Evolutionary conservation across 2,113 vertebrate genomes (phyloP), one percentile per base, ranked within the genome.

Genomic region (Turdus rufiventris): DNA sequence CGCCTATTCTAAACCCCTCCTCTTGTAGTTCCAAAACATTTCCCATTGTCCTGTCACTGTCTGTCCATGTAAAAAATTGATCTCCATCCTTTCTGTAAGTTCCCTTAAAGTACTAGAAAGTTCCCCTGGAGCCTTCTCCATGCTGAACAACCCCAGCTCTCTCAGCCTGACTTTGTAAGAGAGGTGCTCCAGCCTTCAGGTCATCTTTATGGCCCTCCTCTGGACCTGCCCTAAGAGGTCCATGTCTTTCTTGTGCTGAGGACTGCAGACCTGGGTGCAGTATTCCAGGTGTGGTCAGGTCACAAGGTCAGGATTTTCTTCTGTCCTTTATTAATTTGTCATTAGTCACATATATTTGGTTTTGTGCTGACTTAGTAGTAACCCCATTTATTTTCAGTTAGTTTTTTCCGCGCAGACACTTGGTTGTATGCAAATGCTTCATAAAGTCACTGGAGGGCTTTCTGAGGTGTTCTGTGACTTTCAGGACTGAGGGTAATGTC

Each of bases 221-320:
- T 40, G 31, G 17, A 48, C 40, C 12, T 25, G 31, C 18, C n/a
- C 10, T 33, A 58, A 45, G 51, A 66, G 12, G 23, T 43, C 26
- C 18, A 5, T 0, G 0, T 51, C 51, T 47, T n/a, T 53, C 24
- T 48, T 68, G 31, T 61, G 20, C n/a, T 54, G 29, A 75, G 29
- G 9, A 40, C 17, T 5, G 12, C 25, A 4, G 14, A 48, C 8
- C 47, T 82, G 47, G 47, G 10, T 23, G 25, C 54, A 11, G 24
- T 40, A 13, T 53, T 47, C 4, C 12, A 54, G 40, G 48, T 40
- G n/a, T 5, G 4, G 23, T 83, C 40, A 40, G 40, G 40, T 82
- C 62, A 62, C 47, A 23, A 62, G 47, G 40, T 31, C 62, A 62
- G 31, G 8, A 15, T 68, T 86, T 96, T 84, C 54, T 84, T 56